Evolutionary conservation across 2,113 vertebrate genomes (phyloP), one percentile per base, ranked within the genome.

Genomic region (Chloropsis cyanopogon): DNA sequence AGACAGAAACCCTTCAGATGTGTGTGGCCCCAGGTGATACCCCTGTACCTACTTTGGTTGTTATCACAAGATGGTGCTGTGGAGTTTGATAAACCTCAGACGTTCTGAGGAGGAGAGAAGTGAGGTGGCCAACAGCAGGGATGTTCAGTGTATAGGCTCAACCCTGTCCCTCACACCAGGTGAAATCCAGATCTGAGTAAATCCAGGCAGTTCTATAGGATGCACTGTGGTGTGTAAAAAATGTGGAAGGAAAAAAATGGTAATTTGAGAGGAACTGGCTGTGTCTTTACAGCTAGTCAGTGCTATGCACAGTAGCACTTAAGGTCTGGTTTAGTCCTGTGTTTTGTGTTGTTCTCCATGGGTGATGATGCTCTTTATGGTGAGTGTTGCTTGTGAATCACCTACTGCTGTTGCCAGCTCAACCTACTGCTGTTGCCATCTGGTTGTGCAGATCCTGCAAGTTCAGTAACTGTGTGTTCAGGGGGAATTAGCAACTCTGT

Each of bases 51-150:
- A 0, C 73, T 37, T 42, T 65, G 23, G 2, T 24, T 86, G 29
- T 54, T 63, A 82, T 90, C 97, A 96, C 92, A 89, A 95, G 97
- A 23, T 96, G 98, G 77, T 97, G 96, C 95, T 90, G 33, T 77
- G 78, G 90, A 88, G 60, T 93, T 88, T 92, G 56, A 71, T 76
- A 23, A 47, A 35, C 35, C 56, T 87, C 19, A n/a, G 5, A 60
- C 23, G 2, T n/a, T 1, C 6, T 35, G 54, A 5, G 13, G 23
- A 75, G 60, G 50, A 20, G 77, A 19, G 20, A 22, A 68, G 28
- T 50, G 14, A 75, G 33, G 37, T 71, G 29, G 23, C 21, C 29
- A 49, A 0, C 5, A 21, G 49, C 37, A n/a, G 5, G 16, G 47
- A 4, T 33, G 17, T 49, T 71, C n/a, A 49, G 41, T 8, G 0